Evolutionary conservation across 1,140 invertebrate genomes (phyloP), one percentile per base, ranked within the genome.

Genomic region (Drosophila lacteicornis): DNA sequence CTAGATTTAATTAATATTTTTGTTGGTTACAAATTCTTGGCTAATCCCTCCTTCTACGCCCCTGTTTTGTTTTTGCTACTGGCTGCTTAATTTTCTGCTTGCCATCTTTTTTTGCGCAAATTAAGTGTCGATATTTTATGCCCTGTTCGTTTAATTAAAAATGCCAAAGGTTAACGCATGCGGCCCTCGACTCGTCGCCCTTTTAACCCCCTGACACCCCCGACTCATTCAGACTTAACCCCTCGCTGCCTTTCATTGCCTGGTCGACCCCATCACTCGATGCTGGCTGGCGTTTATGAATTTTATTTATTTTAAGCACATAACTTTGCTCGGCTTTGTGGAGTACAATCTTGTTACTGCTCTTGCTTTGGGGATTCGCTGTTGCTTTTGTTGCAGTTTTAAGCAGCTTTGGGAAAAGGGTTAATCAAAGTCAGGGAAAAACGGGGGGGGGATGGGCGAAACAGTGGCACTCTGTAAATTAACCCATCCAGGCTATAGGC

Each of bases 81-180:
- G 76, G 63, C 85, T 80, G 84, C 85, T 90, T 84, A 78, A 90
- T 84, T 90, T 90, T 80, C 78, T 79, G 85, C 81, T 74, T 75
- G 85, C 77, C 80, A 88, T 78, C 58, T 69, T 77, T 80, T 59
- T 82, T 84, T 80, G 83, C 83, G 85, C 84, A 88, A 88, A 90
- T 88, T 83, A 90, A 88, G 84, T 88, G 84, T 88, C 84, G 84
- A 88, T 88, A 88, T 88, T 90, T 88, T 88, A 88, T 90, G 85
- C 87, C 69, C 79, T 88, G 77, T 84, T 84, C 84, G 80, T 75
- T 88, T 88, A 90, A 88, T 90, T 88, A 88, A 88, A 88, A 88
- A 88, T 88, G 84, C 85, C 85, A 88, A 88, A 88, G 84, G 84
- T 90, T 88, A 88, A 90, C 85, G 76, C 81, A 83, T 82, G 75